A percentile compares a stretch with the other conserved stretches of the same genome.
Conservation (phyloP, 2,113 vertebrate species). For the Brachypteracias leptosomus region DNA sequence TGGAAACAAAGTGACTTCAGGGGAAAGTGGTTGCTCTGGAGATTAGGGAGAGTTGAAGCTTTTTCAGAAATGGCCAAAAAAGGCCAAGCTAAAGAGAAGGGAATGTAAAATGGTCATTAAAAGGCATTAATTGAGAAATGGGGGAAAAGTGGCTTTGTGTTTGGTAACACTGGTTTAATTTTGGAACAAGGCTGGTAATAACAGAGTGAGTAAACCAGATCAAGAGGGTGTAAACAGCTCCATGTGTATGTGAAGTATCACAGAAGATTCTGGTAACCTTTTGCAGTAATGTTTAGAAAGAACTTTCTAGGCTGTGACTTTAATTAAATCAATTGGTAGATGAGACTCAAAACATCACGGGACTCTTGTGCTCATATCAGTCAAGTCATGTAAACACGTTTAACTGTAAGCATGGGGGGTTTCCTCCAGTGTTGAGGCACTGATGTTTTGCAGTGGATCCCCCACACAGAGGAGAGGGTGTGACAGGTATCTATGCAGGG, state of each 20-base stretch:
- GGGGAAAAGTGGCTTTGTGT: background rate
- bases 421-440: background rate
- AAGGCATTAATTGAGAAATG: background rate
- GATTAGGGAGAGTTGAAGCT: background rate
- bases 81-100: background rate
- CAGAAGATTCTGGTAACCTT: background rate
- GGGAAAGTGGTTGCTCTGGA: slow-evolving; percentile 26
- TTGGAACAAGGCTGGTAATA: background rate
- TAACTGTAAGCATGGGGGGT: background rate
- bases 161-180: slow-evolving; percentile 28
- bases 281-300: background rate
- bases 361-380: background rate
- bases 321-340: background rate
- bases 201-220: background rate
- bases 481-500: background rate
- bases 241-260: background rate
- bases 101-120: background rate
- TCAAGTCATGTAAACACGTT: background rate
- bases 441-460: background rate
- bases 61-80: slow-evolving; percentile 18
- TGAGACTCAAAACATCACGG: background rate
- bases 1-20: slow-evolving; percentile 24
- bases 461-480: background rate
- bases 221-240: background rate
- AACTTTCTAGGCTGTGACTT: background rate